phyloP scores from a whole-genome alignment of 2,888 invertebrate genomes.

The Cryptocephalus primarius region DNA sequence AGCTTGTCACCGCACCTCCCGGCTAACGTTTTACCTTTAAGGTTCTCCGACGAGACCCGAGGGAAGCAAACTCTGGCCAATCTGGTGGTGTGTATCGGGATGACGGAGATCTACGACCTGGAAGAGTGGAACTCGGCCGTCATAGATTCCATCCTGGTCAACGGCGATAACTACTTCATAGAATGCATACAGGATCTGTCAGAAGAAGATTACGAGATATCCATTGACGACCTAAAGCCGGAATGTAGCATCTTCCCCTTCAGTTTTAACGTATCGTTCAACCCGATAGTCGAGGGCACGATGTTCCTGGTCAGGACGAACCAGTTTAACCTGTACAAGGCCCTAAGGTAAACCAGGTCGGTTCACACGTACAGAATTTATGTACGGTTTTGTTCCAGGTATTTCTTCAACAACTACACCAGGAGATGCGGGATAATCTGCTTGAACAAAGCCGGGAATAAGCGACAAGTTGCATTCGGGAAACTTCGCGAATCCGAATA shows the following conservation, averaged over 20 bases:
- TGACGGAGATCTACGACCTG: slow-evolving; percentile 47
- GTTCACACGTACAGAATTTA: not conserved
- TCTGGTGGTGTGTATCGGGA: slow-evolving; percentile 40
- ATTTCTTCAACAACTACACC: slow-evolving; percentile 44
- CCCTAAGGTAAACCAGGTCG: slow-evolving; percentile 33
- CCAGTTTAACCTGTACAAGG: slow-evolving; percentile 53
- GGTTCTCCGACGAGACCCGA: slow-evolving; percentile 42
- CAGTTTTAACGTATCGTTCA: slow-evolving; percentile 45
- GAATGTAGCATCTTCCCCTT: slow-evolving; percentile 48
- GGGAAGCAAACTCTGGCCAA: slow-evolving; percentile 53
- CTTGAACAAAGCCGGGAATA: slow-evolving; percentile 38
- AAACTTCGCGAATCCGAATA: slow-evolving; percentile 41
- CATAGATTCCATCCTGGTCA: slow-evolving; percentile 49
- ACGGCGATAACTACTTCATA: slow-evolving; percentile 46
- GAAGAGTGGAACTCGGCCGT: slow-evolving; percentile 53
- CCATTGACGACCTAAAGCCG: slow-evolving; percentile 44
- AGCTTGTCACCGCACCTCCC: not conserved
- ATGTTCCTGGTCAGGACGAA: slow-evolving; percentile 46
- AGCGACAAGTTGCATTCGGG: slow-evolving; percentile 30
- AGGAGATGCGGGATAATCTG: slow-evolving; percentile 45
- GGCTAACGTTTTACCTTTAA: slow-evolving; percentile 1
- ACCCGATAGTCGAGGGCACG: slow-evolving; percentile 48
- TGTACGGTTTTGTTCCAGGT: slow-evolving; percentile 20
- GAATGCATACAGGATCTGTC: slow-evolving; percentile 41
- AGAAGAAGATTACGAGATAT: slow-evolving; percentile 45